Base-by-base conservation (phyloP, 2,888 invertebrate species). In the Dorcus hopei region DNA sequence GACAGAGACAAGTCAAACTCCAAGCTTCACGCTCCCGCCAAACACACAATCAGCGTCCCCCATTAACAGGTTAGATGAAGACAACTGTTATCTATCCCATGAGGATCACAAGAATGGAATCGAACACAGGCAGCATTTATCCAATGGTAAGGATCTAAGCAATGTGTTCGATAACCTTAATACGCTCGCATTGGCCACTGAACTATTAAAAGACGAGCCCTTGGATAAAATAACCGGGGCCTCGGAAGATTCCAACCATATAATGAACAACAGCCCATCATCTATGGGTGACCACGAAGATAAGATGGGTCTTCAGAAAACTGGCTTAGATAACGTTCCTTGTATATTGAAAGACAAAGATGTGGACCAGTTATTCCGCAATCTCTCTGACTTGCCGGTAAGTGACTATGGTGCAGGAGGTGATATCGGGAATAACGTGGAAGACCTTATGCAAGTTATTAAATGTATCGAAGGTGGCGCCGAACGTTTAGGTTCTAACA, bases 381-480 rank as follows among this genome's bases (percentile, higher is more conserved):
- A 83, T 68, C 75, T 85, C 58, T 68, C 72, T 19, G 70, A 67
- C 38, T 65, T 74, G 59, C 70, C 72, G 23, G 65, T 72, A 47
- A 66, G 73, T 23, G 77, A 82, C 39, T 53, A 63, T 6, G 62
- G 58, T 38, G 58, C 57, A 23, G 56, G 56, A 33, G 62, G 62
- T 38, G 67, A 69, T 55, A 52, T 60, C 19, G 56, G 57, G 9
- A 56, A 60, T 16, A 60, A 60, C 11, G 83, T 82, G 3, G 84
- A 85, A 26, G 91, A 89, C 65, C 80, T 92, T 53, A 81, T 91
- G 66, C 89, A 89, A 74, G 91, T 87, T 3, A 87, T 92, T 49
- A 90, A 90, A 76, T 88, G 87, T 6, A 84, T 91, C 66, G 91
- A 90, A 68, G 81, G 79, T 19, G 82, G 81, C 61, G 73, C 79